Conservation (phyloP, 2,113 vertebrate genomes). For the Grallaria varia region DNA sequence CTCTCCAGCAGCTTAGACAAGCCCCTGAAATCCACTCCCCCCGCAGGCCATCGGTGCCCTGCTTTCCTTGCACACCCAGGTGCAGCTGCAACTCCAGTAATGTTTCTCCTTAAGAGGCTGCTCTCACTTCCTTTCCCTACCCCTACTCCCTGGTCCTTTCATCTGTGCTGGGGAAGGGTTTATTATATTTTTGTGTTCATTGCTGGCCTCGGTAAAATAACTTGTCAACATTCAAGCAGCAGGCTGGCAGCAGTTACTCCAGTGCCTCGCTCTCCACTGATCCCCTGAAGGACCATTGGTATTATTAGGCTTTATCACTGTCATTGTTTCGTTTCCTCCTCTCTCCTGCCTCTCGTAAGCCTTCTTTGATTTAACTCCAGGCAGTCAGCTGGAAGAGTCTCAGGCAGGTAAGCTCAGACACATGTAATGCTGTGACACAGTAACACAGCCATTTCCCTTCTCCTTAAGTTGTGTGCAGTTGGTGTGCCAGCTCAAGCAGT, state of each 20-base stretch:
- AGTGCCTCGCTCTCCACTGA: accelerated
- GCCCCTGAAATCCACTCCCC: neutral
- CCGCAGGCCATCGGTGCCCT: accelerated
- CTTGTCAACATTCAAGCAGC: neutral
- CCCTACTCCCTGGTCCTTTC: neutral
- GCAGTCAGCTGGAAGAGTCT: neutral
- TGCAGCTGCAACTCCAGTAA: neutral
- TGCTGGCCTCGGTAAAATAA: neutral
- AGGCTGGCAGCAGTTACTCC: neutral
- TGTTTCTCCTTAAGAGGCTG: neutral
- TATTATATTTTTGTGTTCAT: neutral
- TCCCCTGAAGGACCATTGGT: neutral
- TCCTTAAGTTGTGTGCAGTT: accelerated
- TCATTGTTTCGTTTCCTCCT: neutral
- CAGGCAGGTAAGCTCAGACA: neutral
- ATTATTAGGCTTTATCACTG: neutral
- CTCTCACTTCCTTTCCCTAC: neutral
- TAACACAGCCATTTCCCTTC: neutral
- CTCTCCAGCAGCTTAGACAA: neutral
- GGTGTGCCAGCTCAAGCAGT: neutral
- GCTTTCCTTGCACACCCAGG: neutral
- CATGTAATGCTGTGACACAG: neutral
- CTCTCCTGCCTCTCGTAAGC: neutral
- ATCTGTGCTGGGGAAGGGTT: neutral
- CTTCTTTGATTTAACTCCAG: neutral